Evolutionary conservation across 2,113 vertebrate genomes (phyloP), one percentile per base, ranked within the genome.

Genomic region (Polyodon spathula): DNA sequence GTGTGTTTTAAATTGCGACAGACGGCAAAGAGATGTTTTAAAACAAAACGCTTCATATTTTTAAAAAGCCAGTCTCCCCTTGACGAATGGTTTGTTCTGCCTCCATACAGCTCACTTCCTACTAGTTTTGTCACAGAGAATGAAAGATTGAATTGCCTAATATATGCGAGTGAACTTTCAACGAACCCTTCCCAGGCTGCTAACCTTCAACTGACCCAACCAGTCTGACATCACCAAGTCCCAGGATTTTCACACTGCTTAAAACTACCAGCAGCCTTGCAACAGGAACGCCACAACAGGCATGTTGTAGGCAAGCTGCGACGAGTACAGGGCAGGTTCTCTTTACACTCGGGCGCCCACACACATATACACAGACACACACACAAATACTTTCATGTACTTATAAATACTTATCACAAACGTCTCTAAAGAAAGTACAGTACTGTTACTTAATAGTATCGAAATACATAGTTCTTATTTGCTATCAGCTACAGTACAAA

Each of bases 131-230:
- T 91, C 90, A 90, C 84, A 73, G 85, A 79, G 89, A 91, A 89
- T 89, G 92, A 95, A 92, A 93, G 93, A 96, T 93, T 93, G 93
- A 87, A 92, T 92, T 89, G 91, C 90, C 90, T 97, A 97, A 97
- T 97, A 88, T 97, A 98, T 98, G 94, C 95, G 88, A 80, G 86
- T 97, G 95, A 98, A 98, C 95, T 97, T 91, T 94, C 84, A 56
- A 75, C 97, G 95, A 98, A 96, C 95, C 93, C 87, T 88, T 90
- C 89, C 82, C 88, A 91, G 89, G 92, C 94, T 90, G 92, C 93
- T 97, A 92, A 95, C 95, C 95, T 98, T 98, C 93, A 96, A 88
- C 95, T 93, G 94, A 98, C 94, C 95, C 93, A 85, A 88, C 84
- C 76, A 63, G 81, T 88, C 90, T 95, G 93, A 95, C 94, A 94